Evolutionary conservation across 1,140 invertebrate genomes (phyloP).

Genomic region (Andricus grossulariae): DNA sequence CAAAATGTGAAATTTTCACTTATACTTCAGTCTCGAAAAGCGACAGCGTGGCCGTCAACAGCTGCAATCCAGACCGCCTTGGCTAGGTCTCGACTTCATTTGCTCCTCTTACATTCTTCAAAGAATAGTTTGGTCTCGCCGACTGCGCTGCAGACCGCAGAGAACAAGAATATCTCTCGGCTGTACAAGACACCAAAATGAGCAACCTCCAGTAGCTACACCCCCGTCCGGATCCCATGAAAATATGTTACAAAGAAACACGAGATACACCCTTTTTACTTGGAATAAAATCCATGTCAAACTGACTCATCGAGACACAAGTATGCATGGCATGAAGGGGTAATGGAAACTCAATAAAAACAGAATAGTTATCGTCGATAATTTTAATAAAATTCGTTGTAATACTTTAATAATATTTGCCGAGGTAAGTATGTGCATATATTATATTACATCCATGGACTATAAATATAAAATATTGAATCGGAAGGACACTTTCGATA

Average conservation of each 20-base stretch:
- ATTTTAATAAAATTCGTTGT: conserved; percentile 38
- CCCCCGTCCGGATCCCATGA: conserved; percentile 36
- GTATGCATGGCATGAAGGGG: too few species aligned
- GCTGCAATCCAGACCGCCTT: conserved; percentile 62
- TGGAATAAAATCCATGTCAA: neutral
- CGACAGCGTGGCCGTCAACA: conserved; percentile 53
- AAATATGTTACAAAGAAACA: conserved; percentile 41
- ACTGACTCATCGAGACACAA: neutral
- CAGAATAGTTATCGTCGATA: conserved; percentile 4
- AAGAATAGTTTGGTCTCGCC: conserved; percentile 62
- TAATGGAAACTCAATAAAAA: neutral
- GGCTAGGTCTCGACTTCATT: conserved; percentile 54
- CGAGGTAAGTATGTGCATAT: conserved; percentile 54
- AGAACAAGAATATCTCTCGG: conserved; percentile 52
- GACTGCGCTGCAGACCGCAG: conserved; percentile 42
- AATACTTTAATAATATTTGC: conserved; percentile 61
- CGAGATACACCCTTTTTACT: neutral
- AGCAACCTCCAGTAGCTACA: neutral
- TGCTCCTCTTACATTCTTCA: conserved; percentile 70
- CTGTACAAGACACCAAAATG: conserved; percentile 22
- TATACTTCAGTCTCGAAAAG: conserved; percentile 18
- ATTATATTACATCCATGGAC: conserved; percentile 53
- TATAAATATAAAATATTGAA: conserved; percentile 24
- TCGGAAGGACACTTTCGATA: conserved; percentile 23
- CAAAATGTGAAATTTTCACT: conserved; percentile 3